phyloP scores from a whole-genome alignment of 2,888 invertebrate genomes.

The Eilema griseolum region DNA sequence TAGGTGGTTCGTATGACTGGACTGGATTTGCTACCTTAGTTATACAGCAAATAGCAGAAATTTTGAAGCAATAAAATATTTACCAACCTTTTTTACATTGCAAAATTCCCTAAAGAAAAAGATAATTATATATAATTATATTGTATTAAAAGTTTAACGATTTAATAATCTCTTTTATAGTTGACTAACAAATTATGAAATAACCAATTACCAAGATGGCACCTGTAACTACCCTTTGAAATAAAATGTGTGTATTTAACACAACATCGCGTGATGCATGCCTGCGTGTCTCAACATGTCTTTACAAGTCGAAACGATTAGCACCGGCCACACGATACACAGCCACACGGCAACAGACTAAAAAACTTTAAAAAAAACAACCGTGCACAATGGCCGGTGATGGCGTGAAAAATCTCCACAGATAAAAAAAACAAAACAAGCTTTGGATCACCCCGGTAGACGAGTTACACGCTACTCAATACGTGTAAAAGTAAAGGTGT shows the following conservation, averaged over 20 bases:
- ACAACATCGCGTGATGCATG: conserved; percentile 65
- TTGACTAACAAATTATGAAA: background rate
- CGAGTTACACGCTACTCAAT: conserved; percentile 59
- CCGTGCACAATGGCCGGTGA: conserved; percentile 69
- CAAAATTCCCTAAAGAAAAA: background rate
- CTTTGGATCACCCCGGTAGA: conserved; percentile 50
- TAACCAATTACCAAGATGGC: background rate
- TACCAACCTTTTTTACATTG: background rate
- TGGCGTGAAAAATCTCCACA: conserved; percentile 76
- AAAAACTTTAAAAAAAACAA: conserved; percentile 57
- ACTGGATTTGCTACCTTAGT: background rate
- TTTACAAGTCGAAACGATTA: conserved; percentile 75
- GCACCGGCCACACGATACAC: conserved; percentile 52
- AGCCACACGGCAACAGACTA: conserved; percentile 42
- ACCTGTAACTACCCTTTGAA: conserved; percentile 29
- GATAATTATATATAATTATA: background rate
- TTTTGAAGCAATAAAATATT: background rate
- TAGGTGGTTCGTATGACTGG: background rate
- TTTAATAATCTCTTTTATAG: background rate
- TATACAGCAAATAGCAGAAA: background rate
- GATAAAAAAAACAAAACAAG: conserved; percentile 76
- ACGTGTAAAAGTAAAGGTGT: conserved; percentile 50
- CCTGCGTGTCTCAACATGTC: conserved; percentile 77
- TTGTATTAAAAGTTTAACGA: background rate
- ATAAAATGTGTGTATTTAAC: conserved; percentile 12